Percentiles rank a stretch among this genome's conserved stretches.
Conservation (phyloP, 92 coral and sea anemone species). For the Heteractis magnifica region DNA sequence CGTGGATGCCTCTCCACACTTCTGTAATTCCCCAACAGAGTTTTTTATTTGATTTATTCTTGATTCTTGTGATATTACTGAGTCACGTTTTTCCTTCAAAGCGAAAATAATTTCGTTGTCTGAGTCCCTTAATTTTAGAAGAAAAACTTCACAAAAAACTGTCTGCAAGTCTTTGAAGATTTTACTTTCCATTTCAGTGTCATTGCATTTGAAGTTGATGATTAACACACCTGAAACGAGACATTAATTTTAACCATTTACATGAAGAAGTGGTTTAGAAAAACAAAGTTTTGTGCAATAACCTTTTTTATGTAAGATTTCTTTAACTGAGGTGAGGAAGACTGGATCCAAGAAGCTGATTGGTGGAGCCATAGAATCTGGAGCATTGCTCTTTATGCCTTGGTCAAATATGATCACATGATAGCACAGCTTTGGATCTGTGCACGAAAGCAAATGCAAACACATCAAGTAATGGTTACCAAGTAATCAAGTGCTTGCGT, state of each 20-base stretch:
- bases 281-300: too few relatives aligned
- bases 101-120: slow-evolving; percentile 75
- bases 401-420: slow-evolving; percentile 82
- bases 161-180: slow-evolving; percentile 55
- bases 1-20: slow-evolving; percentile 48
- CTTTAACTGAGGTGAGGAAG: slow-evolving; percentile 56
- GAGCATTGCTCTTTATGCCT: slow-evolving; percentile 65
- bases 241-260: background rate
- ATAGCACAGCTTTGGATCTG: slow-evolving; percentile 51
- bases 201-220: slow-evolving; percentile 80
- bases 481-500: background rate
- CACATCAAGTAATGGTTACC: too few relatives aligned
- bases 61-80: background rate
- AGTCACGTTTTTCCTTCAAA: slow-evolving; percentile 25
- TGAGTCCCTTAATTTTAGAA: slow-evolving; percentile 63
- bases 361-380: slow-evolving; percentile 76
- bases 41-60: slow-evolving; percentile 16
- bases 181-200: slow-evolving; percentile 36
- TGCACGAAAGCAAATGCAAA: too few relatives aligned
- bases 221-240: slow-evolving; percentile 67
- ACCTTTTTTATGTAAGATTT: slow-evolving; percentile 52
- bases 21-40: slow-evolving; percentile 48
- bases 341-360: slow-evolving; percentile 54
- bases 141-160: slow-evolving; percentile 60
- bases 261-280: background rate